Evolutionary conservation across 2,113 vertebrate genomes (phyloP).

Genomic region (Cephalopholis sonnerati): DNA sequence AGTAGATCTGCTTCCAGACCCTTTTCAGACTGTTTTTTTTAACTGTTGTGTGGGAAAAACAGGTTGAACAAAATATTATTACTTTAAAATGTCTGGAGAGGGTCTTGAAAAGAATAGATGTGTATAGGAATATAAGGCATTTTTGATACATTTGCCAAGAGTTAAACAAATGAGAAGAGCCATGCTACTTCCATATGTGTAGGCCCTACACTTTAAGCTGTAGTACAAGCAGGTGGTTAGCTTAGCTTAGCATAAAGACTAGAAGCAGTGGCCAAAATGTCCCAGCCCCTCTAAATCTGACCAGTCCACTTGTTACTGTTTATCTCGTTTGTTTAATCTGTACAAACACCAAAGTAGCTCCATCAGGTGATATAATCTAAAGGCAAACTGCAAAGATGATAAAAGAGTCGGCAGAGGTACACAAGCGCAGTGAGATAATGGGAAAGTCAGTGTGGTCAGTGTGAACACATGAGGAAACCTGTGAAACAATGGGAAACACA

Average conservation of each 20-base stretch:
- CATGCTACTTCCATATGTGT: not conserved
- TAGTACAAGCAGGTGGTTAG: not conserved
- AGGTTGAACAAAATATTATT: too few relatives aligned
- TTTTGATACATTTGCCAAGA: not conserved
- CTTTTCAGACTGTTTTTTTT: too few relatives aligned
- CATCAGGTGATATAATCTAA: slow-evolving; percentile 29
- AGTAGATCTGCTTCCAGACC: too few relatives aligned
- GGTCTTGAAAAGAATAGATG: not conserved
- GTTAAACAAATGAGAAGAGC: not conserved
- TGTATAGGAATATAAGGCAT: not conserved
- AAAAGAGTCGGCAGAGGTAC: not conserved
- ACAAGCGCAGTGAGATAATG: slow-evolving; percentile 35
- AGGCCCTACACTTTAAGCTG: not conserved
- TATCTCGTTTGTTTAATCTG: not conserved
- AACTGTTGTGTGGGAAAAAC: too few relatives aligned
- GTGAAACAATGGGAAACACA: slow-evolving; percentile 73
- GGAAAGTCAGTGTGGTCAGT: slow-evolving; percentile 53
- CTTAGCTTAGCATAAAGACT: not conserved
- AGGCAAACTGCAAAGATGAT: not conserved
- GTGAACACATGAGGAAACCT: slow-evolving; percentile 48
- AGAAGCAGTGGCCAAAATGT: not conserved
- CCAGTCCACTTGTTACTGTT: not conserved
- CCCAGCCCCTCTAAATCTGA: not conserved
- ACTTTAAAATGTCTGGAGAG: too few relatives aligned
- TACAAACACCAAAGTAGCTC: not conserved